These are phyloP conservation scores for Lepidochitona cinerea DNA, from an alignment of 2,888 invertebrate genomes.

Conservation along the genomic window DNA sequence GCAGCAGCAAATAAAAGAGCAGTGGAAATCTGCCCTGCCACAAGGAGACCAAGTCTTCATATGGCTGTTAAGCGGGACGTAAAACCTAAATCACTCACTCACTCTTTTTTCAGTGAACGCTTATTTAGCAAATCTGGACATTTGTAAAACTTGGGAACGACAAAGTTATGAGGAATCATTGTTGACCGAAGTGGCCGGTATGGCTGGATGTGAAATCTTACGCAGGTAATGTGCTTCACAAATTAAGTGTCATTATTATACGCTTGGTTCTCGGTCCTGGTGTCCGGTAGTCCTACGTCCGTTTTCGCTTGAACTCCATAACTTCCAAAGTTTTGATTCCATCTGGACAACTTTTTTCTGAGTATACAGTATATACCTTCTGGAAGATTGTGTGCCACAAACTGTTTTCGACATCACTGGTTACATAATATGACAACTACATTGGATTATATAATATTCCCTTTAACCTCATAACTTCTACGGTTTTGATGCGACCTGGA, in stretches of 20 bases:
- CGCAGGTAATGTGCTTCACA: constrained; percentile 38
- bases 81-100: too few species aligned
- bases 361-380: background rate
- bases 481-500: too few species aligned
- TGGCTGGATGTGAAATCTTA: constrained; percentile 55
- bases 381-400: background rate
- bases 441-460: too few species aligned
- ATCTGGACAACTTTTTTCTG: background rate
- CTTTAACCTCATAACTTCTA: too few species aligned
- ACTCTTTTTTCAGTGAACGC: constrained; percentile 34
- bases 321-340: too few species aligned
- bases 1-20: too few species aligned
- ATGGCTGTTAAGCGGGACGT: too few species aligned
- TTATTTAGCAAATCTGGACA: constrained; percentile 39
- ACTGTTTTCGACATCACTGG: background rate
- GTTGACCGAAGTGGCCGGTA: constrained; percentile 48
- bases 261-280: background rate
- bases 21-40: too few species aligned
- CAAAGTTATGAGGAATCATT: constrained; percentile 34
- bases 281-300: too few species aligned
- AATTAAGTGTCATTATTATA: background rate
- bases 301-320: too few species aligned
- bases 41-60: too few species aligned
- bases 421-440: too few species aligned
- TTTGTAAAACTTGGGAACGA: constrained; percentile 24